Base-by-base conservation (phyloP, 2,888 invertebrate species). In the Coenonympha arcania region DNA sequence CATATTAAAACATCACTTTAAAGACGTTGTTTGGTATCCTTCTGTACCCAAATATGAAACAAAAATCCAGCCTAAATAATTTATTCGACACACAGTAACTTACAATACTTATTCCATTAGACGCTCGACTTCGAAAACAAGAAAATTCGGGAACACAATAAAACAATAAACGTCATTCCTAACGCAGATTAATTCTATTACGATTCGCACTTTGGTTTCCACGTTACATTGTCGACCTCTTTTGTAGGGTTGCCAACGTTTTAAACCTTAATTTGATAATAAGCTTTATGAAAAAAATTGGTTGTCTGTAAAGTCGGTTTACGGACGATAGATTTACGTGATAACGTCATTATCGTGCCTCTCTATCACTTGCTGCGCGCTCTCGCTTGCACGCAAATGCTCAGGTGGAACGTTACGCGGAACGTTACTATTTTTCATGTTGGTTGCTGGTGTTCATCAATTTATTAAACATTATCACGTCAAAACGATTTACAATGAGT, bases 181-280 rank as follows among this genome's bases (percentile, higher is more conserved):
- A 59, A 54, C 51, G 40, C 43, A 59, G 55, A 60, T 58, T 58
- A 61, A 60, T 62, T 57, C 53, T 54, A 61, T 60, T 59, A 63
- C 55, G 52, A 57, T 60, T 56, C 48, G 47, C 54, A 55, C 51
- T 53, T 57, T 58, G 51, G 42, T 49, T 49, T 39, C 52, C 34
- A 37, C 52, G 37, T 50, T 54, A 49, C 50, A 48, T 52, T 57
- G 69, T 68, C 68, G 63, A n/a, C n/a, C 64, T 66, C 65, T 64
- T 39, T 3, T 24, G 8, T 15, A 39, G 39, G 39, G 39, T 15
- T 39, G 39, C n/a, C 39, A 24, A 39, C 9, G 15, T 11, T 11
- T 6, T 19, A n/a, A 19, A 19, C 6, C 9, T n/a, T 19, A 15
- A 26, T 26, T 13, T 6, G 5, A 5, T 30, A 13, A 6, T 6